Conservation (phyloP, 2,113 vertebrate genomes). For the Barbus barbus region DNA sequence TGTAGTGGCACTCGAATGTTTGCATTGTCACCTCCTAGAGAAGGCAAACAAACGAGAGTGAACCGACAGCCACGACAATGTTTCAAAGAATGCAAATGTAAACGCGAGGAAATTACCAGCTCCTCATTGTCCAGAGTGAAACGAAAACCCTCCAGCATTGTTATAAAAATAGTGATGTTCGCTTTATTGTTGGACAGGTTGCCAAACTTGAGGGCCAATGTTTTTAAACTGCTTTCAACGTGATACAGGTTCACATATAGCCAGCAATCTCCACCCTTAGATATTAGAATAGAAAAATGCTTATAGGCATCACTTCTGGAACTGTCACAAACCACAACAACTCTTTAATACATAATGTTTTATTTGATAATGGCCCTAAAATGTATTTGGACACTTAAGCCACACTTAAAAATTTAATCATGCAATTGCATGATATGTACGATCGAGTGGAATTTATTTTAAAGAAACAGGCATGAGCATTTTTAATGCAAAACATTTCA, state of each 20-base stretch:
- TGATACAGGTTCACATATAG: slow-evolving; percentile 58
- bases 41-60: slow-evolving; percentile 20
- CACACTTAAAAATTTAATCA: background rate
- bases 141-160: slow-evolving; percentile 60
- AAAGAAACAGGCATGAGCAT: background rate
- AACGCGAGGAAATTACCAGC: slow-evolving; percentile 52
- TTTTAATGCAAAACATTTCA: background rate
- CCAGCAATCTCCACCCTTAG: slow-evolving; percentile 61
- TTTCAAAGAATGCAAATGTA: background rate
- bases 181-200: slow-evolving; percentile 60
- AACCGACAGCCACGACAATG: background rate
- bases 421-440: background rate
- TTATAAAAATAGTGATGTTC: slow-evolving; percentile 60
- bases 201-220: slow-evolving; percentile 58
- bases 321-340: background rate
- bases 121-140: slow-evolving; percentile 48
- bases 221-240: slow-evolving; percentile 58
- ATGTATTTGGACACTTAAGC: background rate
- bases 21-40: slow-evolving; percentile 59
- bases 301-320: background rate
- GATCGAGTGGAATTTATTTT: background rate
- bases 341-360: background rate
- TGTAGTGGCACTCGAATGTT: slow-evolving; percentile 60
- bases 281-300: slow-evolving; percentile 1
- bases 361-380: background rate